Evolutionary conservation across 2,888 invertebrate species (phyloP).

Genomic region (Apoderus coryli): DNA sequence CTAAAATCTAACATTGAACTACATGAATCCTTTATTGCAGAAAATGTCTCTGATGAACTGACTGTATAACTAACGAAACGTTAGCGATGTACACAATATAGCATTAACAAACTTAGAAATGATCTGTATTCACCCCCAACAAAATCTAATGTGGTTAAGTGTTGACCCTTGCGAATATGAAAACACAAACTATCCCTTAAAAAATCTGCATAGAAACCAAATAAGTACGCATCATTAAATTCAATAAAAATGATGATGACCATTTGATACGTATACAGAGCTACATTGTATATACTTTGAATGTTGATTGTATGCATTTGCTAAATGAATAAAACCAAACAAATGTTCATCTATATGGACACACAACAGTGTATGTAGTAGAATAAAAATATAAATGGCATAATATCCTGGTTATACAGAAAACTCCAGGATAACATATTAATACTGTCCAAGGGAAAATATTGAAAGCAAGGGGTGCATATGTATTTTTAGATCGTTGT

Average conservation of each 20-base stretch:
- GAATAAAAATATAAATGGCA: slow-evolving; percentile 28
- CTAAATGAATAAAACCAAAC: slow-evolving; percentile 20
- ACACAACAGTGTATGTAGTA: slow-evolving; percentile 21
- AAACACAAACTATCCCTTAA: no score
- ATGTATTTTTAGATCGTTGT: slow-evolving; percentile 29
- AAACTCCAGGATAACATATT: slow-evolving; percentile 28
- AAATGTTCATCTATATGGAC: slow-evolving; percentile 20
- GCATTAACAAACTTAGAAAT: no score
- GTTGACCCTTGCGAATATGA: no score
- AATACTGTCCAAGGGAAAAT: slow-evolving; percentile 30
- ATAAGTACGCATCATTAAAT: slow-evolving; percentile 20
- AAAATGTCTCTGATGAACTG: no score
- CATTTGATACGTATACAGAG: no score
- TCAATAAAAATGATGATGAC: slow-evolving; percentile 23
- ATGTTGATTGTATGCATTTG: slow-evolving; percentile 20
- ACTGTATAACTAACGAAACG: no score
- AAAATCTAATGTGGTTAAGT: no score
- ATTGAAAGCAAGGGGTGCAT: slow-evolving; percentile 33
- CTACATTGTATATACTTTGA: slow-evolving; percentile 17
- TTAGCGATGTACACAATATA: no score
- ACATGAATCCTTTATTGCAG: no score
- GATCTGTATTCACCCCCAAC: no score
- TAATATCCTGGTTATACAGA: slow-evolving; percentile 28
- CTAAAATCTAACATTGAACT: no score
- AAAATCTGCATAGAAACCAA: slow-evolving; percentile 15